Evolutionary conservation across 1,140 invertebrate genomes (phyloP).

Genomic region (Philopotamus ludificatus): DNA sequence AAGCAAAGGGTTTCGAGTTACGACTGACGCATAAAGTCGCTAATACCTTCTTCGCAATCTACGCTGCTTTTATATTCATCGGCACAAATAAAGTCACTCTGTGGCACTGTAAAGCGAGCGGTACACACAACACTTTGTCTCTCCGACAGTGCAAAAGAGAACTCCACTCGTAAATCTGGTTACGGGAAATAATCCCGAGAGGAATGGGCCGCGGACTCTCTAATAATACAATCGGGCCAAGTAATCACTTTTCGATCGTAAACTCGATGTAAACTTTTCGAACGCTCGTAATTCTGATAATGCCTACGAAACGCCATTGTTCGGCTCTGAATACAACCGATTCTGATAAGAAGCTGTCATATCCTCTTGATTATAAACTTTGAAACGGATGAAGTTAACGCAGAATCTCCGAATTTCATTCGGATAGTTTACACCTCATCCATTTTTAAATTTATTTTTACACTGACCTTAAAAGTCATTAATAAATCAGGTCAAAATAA

Average conservation of each 20-base stretch:
- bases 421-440: no score
- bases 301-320: no score
- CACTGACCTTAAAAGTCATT: no score
- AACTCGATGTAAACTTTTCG: no score
- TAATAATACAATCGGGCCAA: constrained; percentile 11
- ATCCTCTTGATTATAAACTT: no score
- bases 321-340: no score
- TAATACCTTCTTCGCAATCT: neutral
- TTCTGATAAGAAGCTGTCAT: no score
- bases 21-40: neutral
- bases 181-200: constrained; percentile 10
- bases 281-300: no score
- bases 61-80: constrained; percentile 16
- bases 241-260: constrained; percentile 26
- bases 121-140: constrained; percentile 18
- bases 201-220: constrained; percentile 3
- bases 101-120: constrained; percentile 15
- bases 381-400: no score
- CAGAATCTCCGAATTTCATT: no score
- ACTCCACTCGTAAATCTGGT: constrained; percentile 13
- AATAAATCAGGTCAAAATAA: no score
- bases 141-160: constrained; percentile 1
- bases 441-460: no score
- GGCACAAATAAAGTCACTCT: constrained; percentile 19
- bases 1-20: neutral